phyloP scores from a whole-genome alignment of 2,797 vertebrate species.

The Eleutherodactylus coqui region DNA sequence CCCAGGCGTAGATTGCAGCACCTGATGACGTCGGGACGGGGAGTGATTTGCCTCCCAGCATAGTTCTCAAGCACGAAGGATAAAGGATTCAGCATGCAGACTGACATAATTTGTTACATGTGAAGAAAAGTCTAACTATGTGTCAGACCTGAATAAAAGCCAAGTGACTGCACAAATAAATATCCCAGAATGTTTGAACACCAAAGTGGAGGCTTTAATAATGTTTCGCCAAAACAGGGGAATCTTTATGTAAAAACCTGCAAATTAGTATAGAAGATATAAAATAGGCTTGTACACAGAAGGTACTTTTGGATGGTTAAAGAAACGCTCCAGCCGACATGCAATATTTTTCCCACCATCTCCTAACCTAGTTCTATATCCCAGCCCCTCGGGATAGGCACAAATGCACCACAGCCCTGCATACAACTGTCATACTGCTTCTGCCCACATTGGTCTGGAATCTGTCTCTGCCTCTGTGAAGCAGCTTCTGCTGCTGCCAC shows the following conservation, averaged over 20 bases:
- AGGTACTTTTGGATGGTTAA: background rate
- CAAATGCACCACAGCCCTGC: no score
- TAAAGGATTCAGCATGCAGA: background rate
- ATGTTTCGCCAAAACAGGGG: background rate
- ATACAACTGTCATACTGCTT: no score
- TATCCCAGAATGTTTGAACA: conserved; percentile 3
- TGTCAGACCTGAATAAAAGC: conserved; percentile 46
- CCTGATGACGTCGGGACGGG: background rate
- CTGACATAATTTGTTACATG: conserved; percentile 47
- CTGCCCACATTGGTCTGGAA: no score
- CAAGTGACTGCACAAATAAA: conserved; percentile 32
- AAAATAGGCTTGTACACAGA: background rate
- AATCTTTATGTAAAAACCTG: background rate
- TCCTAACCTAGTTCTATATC: no score
- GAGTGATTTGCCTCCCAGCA: background rate
- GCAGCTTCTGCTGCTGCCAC: no score
- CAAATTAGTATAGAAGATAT: background rate
- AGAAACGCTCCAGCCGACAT: background rate
- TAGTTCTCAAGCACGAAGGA: background rate
- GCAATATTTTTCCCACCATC: no score
- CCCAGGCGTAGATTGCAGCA: background rate
- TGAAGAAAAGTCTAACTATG: conserved; percentile 42
- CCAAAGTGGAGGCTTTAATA: background rate
- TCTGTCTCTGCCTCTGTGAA: no score
- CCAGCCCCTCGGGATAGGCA: no score